phyloP scores from a whole-genome alignment of 2,888 invertebrate species.

The Zygogramma bicolorata region DNA sequence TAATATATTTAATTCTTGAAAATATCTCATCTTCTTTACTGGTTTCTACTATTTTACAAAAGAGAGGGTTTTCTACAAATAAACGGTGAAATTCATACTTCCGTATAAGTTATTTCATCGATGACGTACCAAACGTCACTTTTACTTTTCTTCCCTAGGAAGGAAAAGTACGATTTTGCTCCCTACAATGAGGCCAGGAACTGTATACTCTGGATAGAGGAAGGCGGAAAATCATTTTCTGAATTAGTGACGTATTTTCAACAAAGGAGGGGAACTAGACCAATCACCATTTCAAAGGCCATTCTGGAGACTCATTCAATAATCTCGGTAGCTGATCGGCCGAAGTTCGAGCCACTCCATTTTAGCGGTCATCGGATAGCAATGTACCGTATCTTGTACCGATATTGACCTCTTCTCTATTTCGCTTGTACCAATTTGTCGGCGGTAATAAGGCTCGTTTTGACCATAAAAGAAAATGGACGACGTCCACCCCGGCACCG shows the following conservation, averaged over 20 bases:
- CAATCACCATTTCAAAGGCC: background rate
- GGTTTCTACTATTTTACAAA: too few species aligned
- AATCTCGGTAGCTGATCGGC: background rate
- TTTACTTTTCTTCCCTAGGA: too few species aligned
- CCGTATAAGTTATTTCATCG: too few species aligned
- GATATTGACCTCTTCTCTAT: slow-evolving; percentile 29
- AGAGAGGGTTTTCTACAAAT: too few species aligned
- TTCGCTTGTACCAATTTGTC: slow-evolving; percentile 32
- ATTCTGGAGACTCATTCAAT: background rate
- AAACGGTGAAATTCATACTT: too few species aligned
- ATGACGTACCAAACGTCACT: too few species aligned
- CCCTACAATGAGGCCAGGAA: too few species aligned
- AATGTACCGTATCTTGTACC: slow-evolving; percentile 30
- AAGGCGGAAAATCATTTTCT: background rate
- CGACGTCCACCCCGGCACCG: slow-evolving; percentile 31
- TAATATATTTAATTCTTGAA: too few species aligned
- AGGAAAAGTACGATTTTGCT: too few species aligned
- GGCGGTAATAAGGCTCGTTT: slow-evolving; percentile 27
- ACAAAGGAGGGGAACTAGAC: background rate
- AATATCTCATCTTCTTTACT: too few species aligned
- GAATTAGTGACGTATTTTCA: background rate
- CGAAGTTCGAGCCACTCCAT: background rate
- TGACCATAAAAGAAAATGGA: slow-evolving; percentile 34
- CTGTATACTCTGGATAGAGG: too few species aligned
- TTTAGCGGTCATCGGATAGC: background rate